Evolutionary conservation across 1,140 invertebrate genomes (phyloP).

Genomic region (Megalonaias nervosa): DNA sequence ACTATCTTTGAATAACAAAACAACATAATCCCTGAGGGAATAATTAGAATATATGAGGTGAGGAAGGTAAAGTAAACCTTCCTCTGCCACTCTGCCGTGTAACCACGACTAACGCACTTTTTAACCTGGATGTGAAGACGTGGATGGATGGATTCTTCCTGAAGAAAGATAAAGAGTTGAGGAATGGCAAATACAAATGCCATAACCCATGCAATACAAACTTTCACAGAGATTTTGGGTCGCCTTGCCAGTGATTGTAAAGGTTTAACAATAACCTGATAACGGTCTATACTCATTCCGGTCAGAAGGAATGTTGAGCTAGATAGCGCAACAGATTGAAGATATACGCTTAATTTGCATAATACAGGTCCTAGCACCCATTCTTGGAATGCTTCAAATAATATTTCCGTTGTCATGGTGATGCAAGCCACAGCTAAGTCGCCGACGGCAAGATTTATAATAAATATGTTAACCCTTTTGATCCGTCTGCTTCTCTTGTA

Average conservation of each 20-base stretch:
- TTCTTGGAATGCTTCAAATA: slow-evolving; percentile 70
- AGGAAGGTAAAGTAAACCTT: slow-evolving; percentile 72
- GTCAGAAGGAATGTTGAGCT: slow-evolving; percentile 71
- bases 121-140: slow-evolving; percentile 50
- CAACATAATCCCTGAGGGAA: slow-evolving; percentile 69
- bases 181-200: slow-evolving; percentile 72
- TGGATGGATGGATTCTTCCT: slow-evolving; percentile 47
- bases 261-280: slow-evolving; percentile 67
- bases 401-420: slow-evolving; percentile 73
- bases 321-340: slow-evolving; percentile 72
- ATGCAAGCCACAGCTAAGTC: slow-evolving; percentile 72
- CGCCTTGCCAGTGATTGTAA: slow-evolving; percentile 58
- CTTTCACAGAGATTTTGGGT: slow-evolving; percentile 64
- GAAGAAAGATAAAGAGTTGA: slow-evolving; percentile 72
- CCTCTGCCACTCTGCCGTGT: slow-evolving; percentile 72
- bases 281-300: slow-evolving; percentile 72
- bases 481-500: slow-evolving; percentile 55
- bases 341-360: slow-evolving; percentile 72
- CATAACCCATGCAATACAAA: slow-evolving; percentile 69
- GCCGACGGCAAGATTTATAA: slow-evolving; percentile 71
- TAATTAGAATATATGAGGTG: slow-evolving; percentile 69
- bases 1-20: slow-evolving; percentile 72
- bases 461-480: slow-evolving; percentile 67
- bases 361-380: slow-evolving; percentile 71
- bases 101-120: slow-evolving; percentile 69